These are phyloP conservation scores for Crotalus helleri DNA, from an alignment of 2,113 vertebrate genomes.

Conservation along the genomic window DNA sequence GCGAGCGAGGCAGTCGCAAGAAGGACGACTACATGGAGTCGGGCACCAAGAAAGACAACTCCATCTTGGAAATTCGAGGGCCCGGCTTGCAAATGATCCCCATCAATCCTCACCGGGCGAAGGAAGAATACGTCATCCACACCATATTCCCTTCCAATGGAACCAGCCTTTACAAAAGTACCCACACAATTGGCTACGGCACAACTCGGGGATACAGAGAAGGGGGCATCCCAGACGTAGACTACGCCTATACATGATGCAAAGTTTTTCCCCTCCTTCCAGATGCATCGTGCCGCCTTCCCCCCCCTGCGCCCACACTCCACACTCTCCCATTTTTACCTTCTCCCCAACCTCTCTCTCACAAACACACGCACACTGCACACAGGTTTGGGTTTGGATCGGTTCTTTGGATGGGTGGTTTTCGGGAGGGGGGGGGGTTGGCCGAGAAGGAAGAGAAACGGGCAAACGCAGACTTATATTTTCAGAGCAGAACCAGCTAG, in stretches of 20 bases:
- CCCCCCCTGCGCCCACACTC: slow-evolving; percentile 5
- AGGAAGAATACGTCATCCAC: slow-evolving; percentile 89
- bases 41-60: slow-evolving; percentile 92
- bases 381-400: neutral
- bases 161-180: slow-evolving; percentile 84
- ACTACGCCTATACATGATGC: slow-evolving; percentile 89
- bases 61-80: slow-evolving; percentile 85
- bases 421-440: too few relatives aligned
- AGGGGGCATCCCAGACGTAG: slow-evolving; percentile 86
- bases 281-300: slow-evolving; percentile 3
- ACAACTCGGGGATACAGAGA: slow-evolving; percentile 88
- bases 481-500: slow-evolving; percentile 13
- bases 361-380: neutral
- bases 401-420: neutral
- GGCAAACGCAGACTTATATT: slow-evolving; percentile 22
- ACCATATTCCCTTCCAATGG: slow-evolving; percentile 93
- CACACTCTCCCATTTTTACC: slow-evolving; percentile 5
- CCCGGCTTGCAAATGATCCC: slow-evolving; percentile 89
- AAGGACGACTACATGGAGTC: slow-evolving; percentile 89
- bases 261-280: slow-evolving; percentile 30
- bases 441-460: neutral
- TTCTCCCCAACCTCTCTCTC: neutral
- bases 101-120: slow-evolving; percentile 75
- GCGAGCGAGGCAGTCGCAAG: slow-evolving; percentile 76
- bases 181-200: slow-evolving; percentile 80